Evolutionary conservation across 2,888 invertebrate genomes (phyloP), one percentile per base, ranked within the genome.

Genomic region (Asteroscopus sphinx): DNA sequence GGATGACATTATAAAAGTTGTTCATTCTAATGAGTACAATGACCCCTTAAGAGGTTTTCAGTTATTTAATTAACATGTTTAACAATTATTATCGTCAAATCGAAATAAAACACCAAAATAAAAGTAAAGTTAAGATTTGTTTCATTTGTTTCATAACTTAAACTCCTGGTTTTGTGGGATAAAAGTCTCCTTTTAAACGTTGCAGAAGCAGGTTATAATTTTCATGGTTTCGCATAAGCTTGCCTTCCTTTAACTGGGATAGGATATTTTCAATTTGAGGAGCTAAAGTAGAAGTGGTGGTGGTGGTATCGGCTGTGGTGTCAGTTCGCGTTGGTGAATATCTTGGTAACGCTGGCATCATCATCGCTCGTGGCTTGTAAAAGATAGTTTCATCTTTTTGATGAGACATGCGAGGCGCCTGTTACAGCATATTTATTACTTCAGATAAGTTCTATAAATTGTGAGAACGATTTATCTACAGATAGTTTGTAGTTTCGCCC

Each of bases 331-430:
- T 0, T 36, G 3, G 7, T 11, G 9, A n/a, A 1, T 28, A n/a
- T 44, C 37, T 32, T 42, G 67, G 62, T 15, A 64, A 28, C 1
- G 47, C 44, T 15, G 51, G 46, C 37, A 66, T 6, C 12, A 64
- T 11, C 15, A 32, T 1, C 9, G 41, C 16, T 15, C 8, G 28
- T 15, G 8, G 41, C 25, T 35, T 37, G 17, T 1, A 12, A 28
- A 8, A 33, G 41, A n/a, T n/a, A n/a, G 11, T 12, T 16, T 6
- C 15, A 25, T 54, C 45, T 49, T 65, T 65, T 15, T 49, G 45
- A 46, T 62, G 68, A 42, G 62, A 45, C 45, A 62, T 44, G 13
- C 56, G 63, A 13, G 35, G 64, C 46, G 54, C 68, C 65, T 65
- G 62, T 46, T 46, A 40, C 42, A 63, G 63, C 28, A 68, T 33